These are phyloP conservation scores for Holothuria glaberrima DNA, from an alignment of 35 echinoderm and acorn worm genomes.

Conservation along the genomic window DNA sequence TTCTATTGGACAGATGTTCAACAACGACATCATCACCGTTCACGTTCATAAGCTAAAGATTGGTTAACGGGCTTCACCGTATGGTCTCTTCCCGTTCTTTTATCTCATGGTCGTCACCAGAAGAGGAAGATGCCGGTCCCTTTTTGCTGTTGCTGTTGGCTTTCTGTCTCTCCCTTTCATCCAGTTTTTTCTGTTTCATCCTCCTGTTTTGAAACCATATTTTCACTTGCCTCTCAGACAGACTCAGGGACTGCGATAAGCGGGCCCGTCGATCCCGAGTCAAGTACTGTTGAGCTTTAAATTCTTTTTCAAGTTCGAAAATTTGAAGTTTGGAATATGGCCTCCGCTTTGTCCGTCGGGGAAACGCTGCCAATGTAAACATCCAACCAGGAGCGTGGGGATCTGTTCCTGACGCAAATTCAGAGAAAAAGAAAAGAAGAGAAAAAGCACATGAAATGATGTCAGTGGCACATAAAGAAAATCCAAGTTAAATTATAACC, in stretches of 20 bases:
- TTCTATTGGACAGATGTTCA: no score
- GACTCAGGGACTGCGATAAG: conserved; percentile 68
- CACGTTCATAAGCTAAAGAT: conserved; percentile 37
- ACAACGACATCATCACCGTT: conserved; percentile 34
- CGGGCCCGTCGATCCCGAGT: conserved; percentile 74
- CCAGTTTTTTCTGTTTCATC: conserved; percentile 95
- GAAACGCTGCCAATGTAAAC: conserved; percentile 85
- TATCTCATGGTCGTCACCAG: conserved; percentile 37
- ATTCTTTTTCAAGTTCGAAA: conserved; percentile 85
- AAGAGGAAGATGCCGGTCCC: conserved; percentile 28
- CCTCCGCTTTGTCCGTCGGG: conserved; percentile 79
- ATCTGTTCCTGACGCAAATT: conserved; percentile 22
- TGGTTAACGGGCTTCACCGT: conserved; percentile 26
- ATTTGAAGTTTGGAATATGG: conserved; percentile 90
- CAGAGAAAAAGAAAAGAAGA: neutral
- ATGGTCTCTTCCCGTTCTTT: conserved; percentile 60
- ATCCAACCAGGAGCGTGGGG: conserved; percentile 81
- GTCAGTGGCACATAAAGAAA: no score
- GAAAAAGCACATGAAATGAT: neutral
- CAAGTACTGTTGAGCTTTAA: conserved; percentile 84
- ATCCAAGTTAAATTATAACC: no score
- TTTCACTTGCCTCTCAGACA: conserved; percentile 88
- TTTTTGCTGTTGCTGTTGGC: conserved; percentile 52
- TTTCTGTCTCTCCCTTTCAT: conserved; percentile 80
- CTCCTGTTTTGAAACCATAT: conserved; percentile 95